Evolutionary conservation across 2,888 invertebrate genomes (phyloP).

Genomic region (Kuschelorhynchus macadamiae): DNA sequence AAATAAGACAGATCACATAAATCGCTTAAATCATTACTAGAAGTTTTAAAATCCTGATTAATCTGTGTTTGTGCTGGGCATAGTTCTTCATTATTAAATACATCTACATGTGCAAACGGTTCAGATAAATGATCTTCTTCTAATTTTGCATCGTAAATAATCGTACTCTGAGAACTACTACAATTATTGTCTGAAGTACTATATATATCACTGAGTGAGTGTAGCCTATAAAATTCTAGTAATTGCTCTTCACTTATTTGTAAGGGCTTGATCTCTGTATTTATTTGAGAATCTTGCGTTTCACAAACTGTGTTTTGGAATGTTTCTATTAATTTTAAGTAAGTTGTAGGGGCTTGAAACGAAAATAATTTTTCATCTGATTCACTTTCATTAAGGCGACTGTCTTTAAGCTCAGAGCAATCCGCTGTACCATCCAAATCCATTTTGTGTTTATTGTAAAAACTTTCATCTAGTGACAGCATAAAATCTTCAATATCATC

Average conservation of each 20-base stretch:
- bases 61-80: no score
- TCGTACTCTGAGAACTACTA: constrained; percentile 48
- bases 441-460: not conserved
- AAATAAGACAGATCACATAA: constrained; percentile 54
- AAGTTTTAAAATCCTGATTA: no score
- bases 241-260: not conserved
- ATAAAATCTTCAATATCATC: constrained; percentile 57
- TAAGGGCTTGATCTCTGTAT: not conserved
- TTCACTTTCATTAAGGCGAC: constrained; percentile 9
- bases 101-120: no score
- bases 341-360: constrained; percentile 58
- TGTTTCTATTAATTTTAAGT: constrained; percentile 52
- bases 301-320: constrained; percentile 23
- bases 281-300: not conserved
- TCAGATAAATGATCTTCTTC: no score
- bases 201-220: not conserved
- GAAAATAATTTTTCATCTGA: constrained; percentile 51
- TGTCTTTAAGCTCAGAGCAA: constrained; percentile 40
- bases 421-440: constrained; percentile 32
- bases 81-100: no score
- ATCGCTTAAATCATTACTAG: constrained; percentile 41
- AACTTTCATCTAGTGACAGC: constrained; percentile 47
- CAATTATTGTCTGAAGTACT: not conserved
- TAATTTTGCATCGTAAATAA: constrained; percentile 53
- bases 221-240: constrained; percentile 1